Conservation (phyloP, 2,888 invertebrate genomes). For the Tuberolachnus salignus region DNA sequence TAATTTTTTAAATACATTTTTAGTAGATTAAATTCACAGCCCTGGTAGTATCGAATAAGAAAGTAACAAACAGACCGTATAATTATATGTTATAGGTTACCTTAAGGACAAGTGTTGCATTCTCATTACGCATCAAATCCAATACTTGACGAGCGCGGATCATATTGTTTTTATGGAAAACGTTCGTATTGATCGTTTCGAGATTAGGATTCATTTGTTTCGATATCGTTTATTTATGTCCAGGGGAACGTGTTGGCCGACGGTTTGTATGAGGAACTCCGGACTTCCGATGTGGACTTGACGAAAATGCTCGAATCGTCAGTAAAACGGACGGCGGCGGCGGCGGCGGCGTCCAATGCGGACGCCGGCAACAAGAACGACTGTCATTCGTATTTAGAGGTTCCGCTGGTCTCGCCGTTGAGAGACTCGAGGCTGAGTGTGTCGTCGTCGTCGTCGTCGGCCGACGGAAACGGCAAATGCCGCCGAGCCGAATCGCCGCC, state of each 20-base stretch:
- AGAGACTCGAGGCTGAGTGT: background rate
- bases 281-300: slow-evolving; percentile 77
- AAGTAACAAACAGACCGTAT: slow-evolving; percentile 59
- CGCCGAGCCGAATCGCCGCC: slow-evolving; percentile 34
- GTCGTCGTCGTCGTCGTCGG: background rate
- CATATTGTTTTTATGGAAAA: slow-evolving; percentile 66
- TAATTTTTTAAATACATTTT: no score
- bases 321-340: no score
- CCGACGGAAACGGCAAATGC: background rate
- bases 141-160: slow-evolving; percentile 75
- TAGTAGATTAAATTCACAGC: no score
- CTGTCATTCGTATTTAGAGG: background rate
- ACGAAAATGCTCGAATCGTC: slow-evolving; percentile 71
- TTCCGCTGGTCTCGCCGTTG: slow-evolving; percentile 64
- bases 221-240: background rate
- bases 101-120: slow-evolving; percentile 75
- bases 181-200: slow-evolving; percentile 59
- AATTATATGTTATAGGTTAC: slow-evolving; percentile 63
- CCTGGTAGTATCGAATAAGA: no score
- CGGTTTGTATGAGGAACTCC: slow-evolving; percentile 73
- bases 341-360: background rate
- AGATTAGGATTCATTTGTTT: background rate
- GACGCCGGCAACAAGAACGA: background rate
- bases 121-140: slow-evolving; percentile 83
- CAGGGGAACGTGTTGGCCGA: slow-evolving; percentile 65